A percentile compares a stretch with the other conserved stretches of the same genome.
Evolutionary conservation across 2,113 vertebrate species (phyloP).

Genomic region (Hypanus sabinus): DNA sequence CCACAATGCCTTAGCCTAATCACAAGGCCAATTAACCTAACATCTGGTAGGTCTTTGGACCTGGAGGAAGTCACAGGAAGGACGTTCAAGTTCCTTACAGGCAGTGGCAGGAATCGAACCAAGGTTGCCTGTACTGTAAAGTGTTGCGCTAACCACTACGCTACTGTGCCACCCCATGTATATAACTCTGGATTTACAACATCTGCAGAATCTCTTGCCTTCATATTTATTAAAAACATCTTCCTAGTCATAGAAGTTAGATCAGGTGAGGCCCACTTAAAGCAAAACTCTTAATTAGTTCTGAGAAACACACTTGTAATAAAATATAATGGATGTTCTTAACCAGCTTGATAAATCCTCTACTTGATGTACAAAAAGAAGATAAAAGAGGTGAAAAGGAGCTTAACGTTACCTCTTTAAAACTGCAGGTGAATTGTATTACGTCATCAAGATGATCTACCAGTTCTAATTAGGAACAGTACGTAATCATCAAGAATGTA

Average conservation of each 20-base stretch:
- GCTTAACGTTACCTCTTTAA: not conserved
- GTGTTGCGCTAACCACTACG: too few relatives aligned
- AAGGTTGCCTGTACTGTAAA: too few relatives aligned
- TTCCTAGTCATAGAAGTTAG: not conserved
- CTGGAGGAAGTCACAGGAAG: too few relatives aligned
- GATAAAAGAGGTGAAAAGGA: not conserved
- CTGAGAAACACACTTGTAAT: not conserved
- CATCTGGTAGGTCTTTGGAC: too few relatives aligned
- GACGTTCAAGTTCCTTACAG: too few relatives aligned
- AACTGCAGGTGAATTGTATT: slow-evolving; percentile 15
- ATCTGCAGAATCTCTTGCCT: too few relatives aligned
- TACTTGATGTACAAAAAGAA: slow-evolving; percentile 8
- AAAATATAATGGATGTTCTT: not conserved
- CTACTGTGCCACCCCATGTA: too few relatives aligned
- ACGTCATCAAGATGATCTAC: not conserved
- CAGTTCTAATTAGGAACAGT: slow-evolving; percentile 1
- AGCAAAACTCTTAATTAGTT: not conserved
- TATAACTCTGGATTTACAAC: too few relatives aligned
- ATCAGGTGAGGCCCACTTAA: not conserved
- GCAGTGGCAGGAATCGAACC: too few relatives aligned
- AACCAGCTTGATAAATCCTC: not conserved
- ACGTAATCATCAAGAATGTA: not conserved
- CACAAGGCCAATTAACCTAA: too few relatives aligned
- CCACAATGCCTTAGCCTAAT: too few relatives aligned
- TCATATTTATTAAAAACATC: not conserved